Conservation (phyloP, 2,888 invertebrate genomes). For the Apamea epomidion region DNA sequence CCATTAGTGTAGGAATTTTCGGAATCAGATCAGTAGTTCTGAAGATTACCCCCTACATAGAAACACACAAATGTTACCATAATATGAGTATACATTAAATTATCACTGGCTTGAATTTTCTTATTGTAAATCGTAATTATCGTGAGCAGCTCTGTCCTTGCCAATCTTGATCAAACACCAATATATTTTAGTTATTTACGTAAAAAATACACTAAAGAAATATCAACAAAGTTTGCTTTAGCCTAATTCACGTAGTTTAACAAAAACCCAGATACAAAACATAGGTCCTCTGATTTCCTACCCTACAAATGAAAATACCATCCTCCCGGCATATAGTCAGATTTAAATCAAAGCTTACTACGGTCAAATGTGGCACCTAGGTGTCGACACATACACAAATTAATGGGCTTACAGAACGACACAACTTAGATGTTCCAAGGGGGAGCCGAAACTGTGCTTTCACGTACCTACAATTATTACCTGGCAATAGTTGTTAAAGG, state of each 20-base stretch:
- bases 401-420: background rate
- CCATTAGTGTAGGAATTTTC: background rate
- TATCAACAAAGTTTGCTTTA: background rate
- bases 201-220: background rate
- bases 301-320: constrained; percentile 22
- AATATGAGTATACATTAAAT: background rate
- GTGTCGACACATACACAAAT: constrained; percentile 31
- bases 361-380: constrained; percentile 20
- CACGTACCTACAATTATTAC: too few relatives aligned
- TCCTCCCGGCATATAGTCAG: background rate
- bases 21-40: background rate
- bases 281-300: background rate
- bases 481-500: too few relatives aligned
- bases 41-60: background rate
- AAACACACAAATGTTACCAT: background rate
- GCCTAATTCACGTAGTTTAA: background rate
- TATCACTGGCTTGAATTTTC: background rate
- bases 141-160: background rate
- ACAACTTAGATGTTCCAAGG: constrained; percentile 1
- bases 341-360: constrained; percentile 39
- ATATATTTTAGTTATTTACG: background rate
- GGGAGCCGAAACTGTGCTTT: too few relatives aligned
- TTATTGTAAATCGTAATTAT: background rate
- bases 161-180: background rate
- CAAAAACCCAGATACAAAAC: background rate